Conservation (phyloP, 2,888 invertebrate genomes). For the Diloba caeruleocephala region DNA sequence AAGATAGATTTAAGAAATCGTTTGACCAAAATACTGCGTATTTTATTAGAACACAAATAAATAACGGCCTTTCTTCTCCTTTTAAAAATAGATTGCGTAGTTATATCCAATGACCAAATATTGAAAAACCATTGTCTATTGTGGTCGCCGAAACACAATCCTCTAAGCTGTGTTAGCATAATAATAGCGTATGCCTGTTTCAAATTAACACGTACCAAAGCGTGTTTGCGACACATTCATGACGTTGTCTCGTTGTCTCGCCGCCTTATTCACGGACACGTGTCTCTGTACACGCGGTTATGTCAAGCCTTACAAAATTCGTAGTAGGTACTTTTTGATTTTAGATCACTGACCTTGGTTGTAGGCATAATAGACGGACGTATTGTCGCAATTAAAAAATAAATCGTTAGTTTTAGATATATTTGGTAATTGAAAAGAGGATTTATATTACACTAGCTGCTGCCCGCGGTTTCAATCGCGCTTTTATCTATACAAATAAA, state of each 20-base stretch:
- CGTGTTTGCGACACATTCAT: slow-evolving; percentile 31
- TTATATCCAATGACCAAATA: slow-evolving; percentile 12
- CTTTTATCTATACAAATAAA: no score
- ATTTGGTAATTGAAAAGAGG: no score
- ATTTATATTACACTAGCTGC: no score
- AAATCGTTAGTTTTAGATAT: no score
- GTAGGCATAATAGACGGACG: slow-evolving; percentile 16
- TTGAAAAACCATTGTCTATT: slow-evolving; percentile 18
- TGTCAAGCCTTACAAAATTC: slow-evolving; percentile 35
- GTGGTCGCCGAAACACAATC: slow-evolving; percentile 17
- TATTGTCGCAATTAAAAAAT: slow-evolving; percentile 26
- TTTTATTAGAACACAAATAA: no score
- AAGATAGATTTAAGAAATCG: no score
- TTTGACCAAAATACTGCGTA: no score
- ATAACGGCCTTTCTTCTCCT: background rate
- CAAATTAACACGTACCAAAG: slow-evolving; percentile 44
- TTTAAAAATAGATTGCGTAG: slow-evolving; percentile 1
- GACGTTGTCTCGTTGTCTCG: slow-evolving; percentile 7
- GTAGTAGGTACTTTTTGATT: slow-evolving; percentile 14
- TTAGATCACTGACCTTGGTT: slow-evolving; percentile 25
- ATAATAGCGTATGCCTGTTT: slow-evolving; percentile 53
- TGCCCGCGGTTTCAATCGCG: no score
- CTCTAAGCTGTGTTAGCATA: slow-evolving; percentile 50
- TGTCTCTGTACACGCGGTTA: slow-evolving; percentile 8
- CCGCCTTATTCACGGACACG: slow-evolving; percentile 14